A percentile compares a stretch with the other conserved stretches of the same genome.
Conservation (phyloP, 2,113 vertebrate species). For the Ibidorhyncha struthersii region DNA sequence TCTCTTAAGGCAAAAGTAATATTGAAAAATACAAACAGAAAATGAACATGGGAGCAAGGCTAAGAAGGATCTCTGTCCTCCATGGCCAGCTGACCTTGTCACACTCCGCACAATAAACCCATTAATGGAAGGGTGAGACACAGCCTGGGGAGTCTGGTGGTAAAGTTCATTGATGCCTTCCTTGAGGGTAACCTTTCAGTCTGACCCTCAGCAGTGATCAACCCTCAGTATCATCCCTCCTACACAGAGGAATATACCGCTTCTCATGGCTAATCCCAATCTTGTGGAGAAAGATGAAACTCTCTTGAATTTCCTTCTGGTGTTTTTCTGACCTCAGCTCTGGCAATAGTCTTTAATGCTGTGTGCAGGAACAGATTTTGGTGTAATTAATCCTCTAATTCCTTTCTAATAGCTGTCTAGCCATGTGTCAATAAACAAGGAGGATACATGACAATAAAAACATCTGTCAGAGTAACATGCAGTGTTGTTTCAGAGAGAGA, state of each 20-base stretch:
- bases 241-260: background rate
- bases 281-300: background rate
- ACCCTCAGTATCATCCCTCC: background rate
- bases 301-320: background rate
- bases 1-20: background rate
- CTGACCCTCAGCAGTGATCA: background rate
- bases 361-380: background rate
- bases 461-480: background rate
- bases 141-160: background rate
- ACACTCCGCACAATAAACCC: background rate
- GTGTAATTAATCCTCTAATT: constrained; percentile 45
- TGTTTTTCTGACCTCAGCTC: background rate
- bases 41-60: background rate
- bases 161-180: background rate
- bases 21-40: background rate
- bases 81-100: background rate
- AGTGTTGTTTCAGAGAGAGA: background rate
- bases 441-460: background rate
- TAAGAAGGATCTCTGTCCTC: background rate
- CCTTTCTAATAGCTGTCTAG: constrained; percentile 37
- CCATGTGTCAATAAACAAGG: constrained; percentile 33
- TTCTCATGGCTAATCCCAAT: background rate
- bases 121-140: background rate
- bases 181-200: background rate
- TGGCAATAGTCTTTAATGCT: background rate